Evolutionary conservation across 1,140 invertebrate species (phyloP).

Genomic region (Trachymyrmex cornetzi): DNA sequence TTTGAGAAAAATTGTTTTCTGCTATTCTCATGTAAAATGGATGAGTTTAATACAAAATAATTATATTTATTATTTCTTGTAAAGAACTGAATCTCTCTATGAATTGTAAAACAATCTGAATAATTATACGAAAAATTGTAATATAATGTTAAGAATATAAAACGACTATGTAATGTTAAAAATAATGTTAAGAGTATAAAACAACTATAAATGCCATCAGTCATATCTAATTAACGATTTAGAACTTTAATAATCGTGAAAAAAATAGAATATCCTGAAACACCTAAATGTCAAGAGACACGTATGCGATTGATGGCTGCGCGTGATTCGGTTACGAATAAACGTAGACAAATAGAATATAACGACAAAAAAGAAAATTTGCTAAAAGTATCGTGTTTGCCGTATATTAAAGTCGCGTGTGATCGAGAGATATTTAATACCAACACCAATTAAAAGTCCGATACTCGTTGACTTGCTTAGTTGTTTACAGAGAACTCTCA

Average conservation of each 20-base stretch:
- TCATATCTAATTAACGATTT: conserved; percentile 6
- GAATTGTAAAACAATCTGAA: background rate
- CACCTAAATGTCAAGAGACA: background rate
- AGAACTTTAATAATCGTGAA: background rate
- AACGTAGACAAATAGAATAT: conserved; percentile 23
- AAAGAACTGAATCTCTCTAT: background rate
- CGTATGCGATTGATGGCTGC: background rate
- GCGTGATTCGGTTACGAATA: conserved; percentile 28
- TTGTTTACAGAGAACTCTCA: conserved; percentile 36
- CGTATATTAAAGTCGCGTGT: conserved; percentile 8
- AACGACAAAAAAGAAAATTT: conserved; percentile 9
- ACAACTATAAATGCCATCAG: background rate
- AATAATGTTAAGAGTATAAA: conserved; percentile 1
- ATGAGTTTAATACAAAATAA: background rate
- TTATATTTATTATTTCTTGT: background rate
- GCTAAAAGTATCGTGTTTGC: conserved; percentile 28
- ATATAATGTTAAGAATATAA: conserved; percentile 12
- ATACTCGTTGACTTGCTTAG: conserved; percentile 15
- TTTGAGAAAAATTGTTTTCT: background rate
- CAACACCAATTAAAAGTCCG: conserved; percentile 40
- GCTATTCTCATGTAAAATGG: background rate
- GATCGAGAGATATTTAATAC: conserved; percentile 28
- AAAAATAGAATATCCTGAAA: conserved; percentile 14
- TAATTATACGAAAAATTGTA: conserved; percentile 24
- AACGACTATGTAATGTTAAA: too few relatives aligned